These are phyloP conservation scores for Dendrocopos noguchii DNA, from an alignment of 2,113 vertebrate species.

Conservation along the genomic window DNA sequence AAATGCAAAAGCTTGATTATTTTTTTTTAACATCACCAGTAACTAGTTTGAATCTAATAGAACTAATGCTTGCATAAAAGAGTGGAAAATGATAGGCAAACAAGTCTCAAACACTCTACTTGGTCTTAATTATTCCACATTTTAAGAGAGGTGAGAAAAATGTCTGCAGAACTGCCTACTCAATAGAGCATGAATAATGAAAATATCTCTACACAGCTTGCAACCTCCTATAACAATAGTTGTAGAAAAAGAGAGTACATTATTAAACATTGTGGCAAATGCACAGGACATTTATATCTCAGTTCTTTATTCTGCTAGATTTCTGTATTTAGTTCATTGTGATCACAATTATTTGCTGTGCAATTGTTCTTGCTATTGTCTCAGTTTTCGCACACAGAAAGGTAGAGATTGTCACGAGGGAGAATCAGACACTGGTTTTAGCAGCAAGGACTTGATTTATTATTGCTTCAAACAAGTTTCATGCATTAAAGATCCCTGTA, in stretches of 20 bases:
- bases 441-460: constrained; percentile 72
- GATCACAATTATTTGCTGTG: constrained; percentile 28
- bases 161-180: constrained; percentile 51
- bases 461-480: constrained; percentile 75
- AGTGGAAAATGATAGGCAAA: constrained; percentile 35
- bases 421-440: constrained; percentile 67
- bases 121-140: constrained; percentile 61
- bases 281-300: constrained; percentile 17
- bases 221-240: not conserved
- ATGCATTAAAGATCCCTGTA: constrained; percentile 74
- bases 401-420: constrained; percentile 32
- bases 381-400: constrained; percentile 2
- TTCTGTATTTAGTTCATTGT: constrained; percentile 35
- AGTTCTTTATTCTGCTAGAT: constrained; percentile 37
- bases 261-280: constrained; percentile 36
- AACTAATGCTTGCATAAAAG: not conserved
- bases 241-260: constrained; percentile 15
- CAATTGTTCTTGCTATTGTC: constrained; percentile 21
- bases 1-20: not conserved
- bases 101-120: constrained; percentile 26
- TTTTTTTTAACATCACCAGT: constrained; percentile 3
- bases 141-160: constrained; percentile 58
- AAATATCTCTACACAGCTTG: constrained; percentile 44
- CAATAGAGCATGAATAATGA: constrained; percentile 57
- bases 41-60: constrained; percentile 22